Percentiles rank a stretch among this genome's conserved stretches.
Evolutionary conservation across 2,113 vertebrate species (phyloP).

Genomic region (Plotosus lineatus): DNA sequence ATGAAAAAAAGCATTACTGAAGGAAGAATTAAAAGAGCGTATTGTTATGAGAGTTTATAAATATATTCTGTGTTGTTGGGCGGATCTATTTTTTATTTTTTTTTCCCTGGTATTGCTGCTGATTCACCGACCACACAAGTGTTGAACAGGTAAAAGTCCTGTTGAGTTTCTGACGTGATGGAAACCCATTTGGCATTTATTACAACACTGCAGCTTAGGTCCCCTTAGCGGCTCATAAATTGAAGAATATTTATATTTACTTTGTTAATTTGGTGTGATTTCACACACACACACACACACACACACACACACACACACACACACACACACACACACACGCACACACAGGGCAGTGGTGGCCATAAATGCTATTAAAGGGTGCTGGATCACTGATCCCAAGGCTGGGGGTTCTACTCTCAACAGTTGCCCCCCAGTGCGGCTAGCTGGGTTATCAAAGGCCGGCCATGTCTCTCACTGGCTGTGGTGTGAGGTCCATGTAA

Average conservation of each 20-base stretch:
- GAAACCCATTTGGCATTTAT: conserved; percentile 66
- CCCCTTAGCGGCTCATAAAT: conserved; percentile 57
- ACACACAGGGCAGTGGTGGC: no score
- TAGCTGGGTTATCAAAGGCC: no score
- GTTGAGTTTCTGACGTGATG: conserved; percentile 50
- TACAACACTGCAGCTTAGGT: conserved; percentile 36
- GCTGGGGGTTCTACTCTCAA: no score
- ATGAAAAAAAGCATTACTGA: no score
- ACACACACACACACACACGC: no score
- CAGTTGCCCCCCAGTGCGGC: no score
- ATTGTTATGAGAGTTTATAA: not conserved
- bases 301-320: no score
- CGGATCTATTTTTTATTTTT: not conserved
- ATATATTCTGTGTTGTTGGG: not conserved
- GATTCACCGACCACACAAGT: conserved; percentile 68
- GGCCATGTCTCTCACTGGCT: no score
- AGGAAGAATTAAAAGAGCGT: not conserved
- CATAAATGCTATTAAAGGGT: no score
- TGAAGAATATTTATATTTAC: conserved; percentile 57
- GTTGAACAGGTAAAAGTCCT: conserved; percentile 68
- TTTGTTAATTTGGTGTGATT: conserved; percentile 23
- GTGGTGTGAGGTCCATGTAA: no score
- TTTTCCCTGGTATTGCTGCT: conserved; percentile 59
- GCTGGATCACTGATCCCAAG: no score
- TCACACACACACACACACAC: no score